These are phyloP conservation scores for Ceratoteleas bidentatus DNA, from an alignment of 1,140 invertebrate genomes.

Conservation along the genomic window DNA sequence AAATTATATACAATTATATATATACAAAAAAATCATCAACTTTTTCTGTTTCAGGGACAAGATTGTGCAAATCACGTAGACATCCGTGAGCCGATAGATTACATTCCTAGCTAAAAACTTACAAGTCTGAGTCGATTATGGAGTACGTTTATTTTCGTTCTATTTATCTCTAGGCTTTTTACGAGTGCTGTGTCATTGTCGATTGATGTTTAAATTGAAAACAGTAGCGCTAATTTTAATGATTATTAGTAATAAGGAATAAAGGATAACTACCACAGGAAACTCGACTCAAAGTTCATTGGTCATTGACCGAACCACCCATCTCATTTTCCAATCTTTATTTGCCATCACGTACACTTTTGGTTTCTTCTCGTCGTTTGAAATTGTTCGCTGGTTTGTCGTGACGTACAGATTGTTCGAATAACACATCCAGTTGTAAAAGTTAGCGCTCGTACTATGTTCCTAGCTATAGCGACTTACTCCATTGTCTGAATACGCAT, in stretches of 20 bases:
- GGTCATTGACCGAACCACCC: background rate
- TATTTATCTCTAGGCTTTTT: slow-evolving; percentile 45
- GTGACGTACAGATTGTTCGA: slow-evolving; percentile 51
- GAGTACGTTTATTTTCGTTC: slow-evolving; percentile 29
- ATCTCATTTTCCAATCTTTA: slow-evolving; percentile 39
- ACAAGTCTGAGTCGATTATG: slow-evolving; percentile 24
- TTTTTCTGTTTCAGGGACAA: slow-evolving; percentile 61
- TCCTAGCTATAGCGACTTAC: slow-evolving; percentile 45
- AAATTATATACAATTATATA: no score
- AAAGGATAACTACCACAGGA: slow-evolving; percentile 9
- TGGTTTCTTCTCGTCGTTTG: slow-evolving; percentile 12
- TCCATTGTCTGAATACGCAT: slow-evolving; percentile 31
- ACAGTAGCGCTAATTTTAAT: slow-evolving; percentile 22
- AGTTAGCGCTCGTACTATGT: slow-evolving; percentile 47
- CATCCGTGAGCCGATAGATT: slow-evolving; percentile 60
- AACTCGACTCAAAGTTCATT: background rate
- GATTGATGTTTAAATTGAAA: slow-evolving; percentile 1
- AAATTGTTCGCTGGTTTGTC: slow-evolving; percentile 11
- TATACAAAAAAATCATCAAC: no score
- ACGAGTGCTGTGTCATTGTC: slow-evolving; percentile 33
- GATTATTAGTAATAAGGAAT: slow-evolving; percentile 12
- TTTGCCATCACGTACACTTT: slow-evolving; percentile 50
- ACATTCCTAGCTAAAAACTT: slow-evolving; percentile 47
- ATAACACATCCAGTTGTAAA: slow-evolving; percentile 57
- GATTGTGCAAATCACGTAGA: slow-evolving; percentile 66